A percentile compares a stretch with the other conserved stretches of the same genome.
Evolutionary conservation across 2,888 invertebrate genomes (phyloP).

Genomic region (Podotricha telesiphe): DNA sequence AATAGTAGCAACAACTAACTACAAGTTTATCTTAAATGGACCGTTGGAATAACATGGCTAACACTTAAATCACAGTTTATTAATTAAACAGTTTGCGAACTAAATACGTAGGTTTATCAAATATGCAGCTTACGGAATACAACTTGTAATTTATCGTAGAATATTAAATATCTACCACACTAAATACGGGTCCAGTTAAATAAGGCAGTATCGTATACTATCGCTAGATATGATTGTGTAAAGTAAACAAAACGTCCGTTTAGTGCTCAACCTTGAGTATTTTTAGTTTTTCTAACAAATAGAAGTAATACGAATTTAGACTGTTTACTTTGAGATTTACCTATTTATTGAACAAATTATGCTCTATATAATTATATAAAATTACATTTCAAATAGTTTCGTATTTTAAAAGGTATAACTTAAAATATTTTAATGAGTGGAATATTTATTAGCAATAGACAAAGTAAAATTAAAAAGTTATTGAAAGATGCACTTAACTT

Average conservation of each 20-base stretch:
- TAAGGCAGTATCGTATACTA: not conserved
- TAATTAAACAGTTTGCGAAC: constrained; percentile 20
- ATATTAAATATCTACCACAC: not conserved
- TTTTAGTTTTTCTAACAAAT: constrained; percentile 6
- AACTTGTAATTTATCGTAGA: not conserved
- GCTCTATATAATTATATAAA: not conserved
- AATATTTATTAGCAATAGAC: too few species aligned
- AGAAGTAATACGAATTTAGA: not conserved
- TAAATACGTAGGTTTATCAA: constrained; percentile 26
- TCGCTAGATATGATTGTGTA: constrained; percentile 14
- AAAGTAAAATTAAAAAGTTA: too few species aligned
- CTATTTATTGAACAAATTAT: not conserved
- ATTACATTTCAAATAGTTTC: not conserved
- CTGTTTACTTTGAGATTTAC: not conserved
- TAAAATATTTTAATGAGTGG: not conserved
- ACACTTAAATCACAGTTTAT: constrained; percentile 15
- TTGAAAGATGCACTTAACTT: not conserved
- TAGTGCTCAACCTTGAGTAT: constrained; percentile 4
- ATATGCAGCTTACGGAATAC: constrained; percentile 7
- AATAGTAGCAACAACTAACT: not conserved
- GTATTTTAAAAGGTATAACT: not conserved
- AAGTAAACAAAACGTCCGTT: constrained; percentile 13
- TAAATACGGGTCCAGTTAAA: constrained; percentile 3
- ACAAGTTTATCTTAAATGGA: not conserved
- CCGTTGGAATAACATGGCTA: not conserved